Conservation (phyloP, 2,888 invertebrate genomes). For the Cremastinae sp. region DNA sequence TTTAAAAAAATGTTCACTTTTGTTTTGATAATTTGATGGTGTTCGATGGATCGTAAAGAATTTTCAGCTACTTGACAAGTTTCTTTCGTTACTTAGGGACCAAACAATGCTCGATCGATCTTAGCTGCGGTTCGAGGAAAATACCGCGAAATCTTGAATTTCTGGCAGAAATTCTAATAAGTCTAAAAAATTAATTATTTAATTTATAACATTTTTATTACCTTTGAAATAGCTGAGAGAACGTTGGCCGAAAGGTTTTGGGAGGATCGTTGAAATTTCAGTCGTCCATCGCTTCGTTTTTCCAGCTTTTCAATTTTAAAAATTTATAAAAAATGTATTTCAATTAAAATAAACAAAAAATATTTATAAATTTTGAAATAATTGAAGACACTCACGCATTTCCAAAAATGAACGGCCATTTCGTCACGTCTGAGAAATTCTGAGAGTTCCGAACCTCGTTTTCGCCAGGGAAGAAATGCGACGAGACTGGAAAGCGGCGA, state of each 20-base stretch:
- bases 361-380: background rate
- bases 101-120: conserved; percentile 59
- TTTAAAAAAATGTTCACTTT: background rate
- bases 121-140: conserved; percentile 22
- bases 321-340: too few relatives aligned
- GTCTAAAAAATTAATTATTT: background rate
- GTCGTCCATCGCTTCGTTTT: conserved; percentile 52
- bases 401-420: conserved; percentile 62
- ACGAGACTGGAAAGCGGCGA: conserved; percentile 7
- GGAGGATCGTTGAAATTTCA: conserved; percentile 57
- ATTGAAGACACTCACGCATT: conserved; percentile 55
- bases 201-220: conserved; percentile 19
- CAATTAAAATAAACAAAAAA: too few relatives aligned
- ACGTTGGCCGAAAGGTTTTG: conserved; percentile 25
- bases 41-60: background rate
- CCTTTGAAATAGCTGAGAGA: conserved; percentile 43
- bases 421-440: background rate
- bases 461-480: conserved; percentile 34
- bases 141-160: conserved; percentile 44
- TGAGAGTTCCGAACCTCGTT: conserved; percentile 26
- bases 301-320: conserved; percentile 51
- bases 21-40: background rate
- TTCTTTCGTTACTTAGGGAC: conserved; percentile 54
- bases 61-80: conserved; percentile 26
- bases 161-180: background rate